Conservation (phyloP, 1,140 invertebrate genomes). For the Leptinotarsa defecta region DNA sequence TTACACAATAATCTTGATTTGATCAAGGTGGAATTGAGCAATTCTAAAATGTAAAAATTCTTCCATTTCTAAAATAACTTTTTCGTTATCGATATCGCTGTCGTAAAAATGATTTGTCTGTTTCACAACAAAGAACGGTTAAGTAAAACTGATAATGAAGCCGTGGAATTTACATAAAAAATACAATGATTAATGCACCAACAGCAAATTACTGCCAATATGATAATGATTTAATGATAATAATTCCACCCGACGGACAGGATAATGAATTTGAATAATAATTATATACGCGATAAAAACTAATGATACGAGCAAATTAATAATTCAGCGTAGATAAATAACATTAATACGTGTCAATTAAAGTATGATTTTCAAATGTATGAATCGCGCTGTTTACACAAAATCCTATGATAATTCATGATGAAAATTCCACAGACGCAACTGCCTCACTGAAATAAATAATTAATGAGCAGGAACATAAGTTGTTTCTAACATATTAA, state of each 20-base stretch:
- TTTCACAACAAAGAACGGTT: background rate
- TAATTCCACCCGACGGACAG: constrained; percentile 7
- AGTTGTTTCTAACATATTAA: constrained; percentile 24
- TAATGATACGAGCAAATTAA: constrained; percentile 22
- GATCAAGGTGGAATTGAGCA: too few relatives aligned
- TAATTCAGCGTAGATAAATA: constrained; percentile 25
- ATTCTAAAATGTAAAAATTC: too few relatives aligned
- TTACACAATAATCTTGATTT: too few relatives aligned
- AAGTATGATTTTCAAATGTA: constrained; percentile 31
- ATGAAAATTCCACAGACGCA: background rate
- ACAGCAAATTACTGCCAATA: constrained; percentile 14
- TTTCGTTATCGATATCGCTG: too few relatives aligned
- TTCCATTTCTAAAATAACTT: too few relatives aligned
- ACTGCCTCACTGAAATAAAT: constrained; percentile 13
- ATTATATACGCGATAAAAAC: constrained; percentile 13
- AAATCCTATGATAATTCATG: constrained; percentile 1
- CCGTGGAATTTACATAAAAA: background rate
- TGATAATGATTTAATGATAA: constrained; percentile 10
- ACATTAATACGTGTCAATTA: constrained; percentile 42
- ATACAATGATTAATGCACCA: background rate
- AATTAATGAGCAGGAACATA: constrained; percentile 10
- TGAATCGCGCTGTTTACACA: background rate
- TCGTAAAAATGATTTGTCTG: too few relatives aligned
- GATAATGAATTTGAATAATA: constrained; percentile 7
- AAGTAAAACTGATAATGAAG: background rate